Evolutionary conservation across 2,888 invertebrate genomes (phyloP), one percentile per base, ranked within the genome.

Genomic region (Cepaea hortensis): DNA sequence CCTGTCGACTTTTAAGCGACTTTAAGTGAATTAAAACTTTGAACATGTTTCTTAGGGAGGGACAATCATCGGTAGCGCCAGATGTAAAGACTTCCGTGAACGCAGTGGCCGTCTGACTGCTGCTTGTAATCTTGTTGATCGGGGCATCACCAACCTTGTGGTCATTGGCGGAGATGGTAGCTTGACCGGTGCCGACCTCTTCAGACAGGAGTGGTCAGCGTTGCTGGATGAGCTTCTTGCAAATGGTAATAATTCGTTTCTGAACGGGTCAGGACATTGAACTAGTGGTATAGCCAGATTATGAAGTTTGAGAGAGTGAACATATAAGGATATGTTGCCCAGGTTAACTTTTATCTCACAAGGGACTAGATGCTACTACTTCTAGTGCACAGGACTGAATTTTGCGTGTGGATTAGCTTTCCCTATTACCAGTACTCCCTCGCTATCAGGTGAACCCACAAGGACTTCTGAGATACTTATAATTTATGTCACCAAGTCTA

Each of bases 111-210:
- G 99, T 18, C 95, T 98, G 88, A 97, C 97, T 95, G 99, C 99
- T 15, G 99, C 98, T 4, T 96, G 96, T 92, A 99, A 99, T 95
- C 96, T 99, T 88, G 96, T 99, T 0, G 95, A 96, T 73, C 96
- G 96, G 84, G 97, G 91, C 86, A 99, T 99, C 92, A 97, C 97
- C 83, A 99, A 99, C 95, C 95, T 99, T 92, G 98, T 98, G 48
- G 98, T 98, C 18, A 99, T 99, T 94, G 99, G 99, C 89, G 99
- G 99, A 93, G 99, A 99, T 95, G 99, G 99, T 90, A 98, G 98
- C 82, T 96, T 99, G 61, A 99, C 99, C 75, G 99, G 99, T 91
- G 99, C 99, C 15, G 95, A 95, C 91, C 95, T 97, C 80, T 99
- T 99, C 95, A 96, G 98, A 88, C 96, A 97, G 93, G 99, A 99